Evolutionary conservation across 30 jellyfish, hydroid and myxozoan genomes (phyloP).

Genomic region (Turritopsis dohrnii): DNA sequence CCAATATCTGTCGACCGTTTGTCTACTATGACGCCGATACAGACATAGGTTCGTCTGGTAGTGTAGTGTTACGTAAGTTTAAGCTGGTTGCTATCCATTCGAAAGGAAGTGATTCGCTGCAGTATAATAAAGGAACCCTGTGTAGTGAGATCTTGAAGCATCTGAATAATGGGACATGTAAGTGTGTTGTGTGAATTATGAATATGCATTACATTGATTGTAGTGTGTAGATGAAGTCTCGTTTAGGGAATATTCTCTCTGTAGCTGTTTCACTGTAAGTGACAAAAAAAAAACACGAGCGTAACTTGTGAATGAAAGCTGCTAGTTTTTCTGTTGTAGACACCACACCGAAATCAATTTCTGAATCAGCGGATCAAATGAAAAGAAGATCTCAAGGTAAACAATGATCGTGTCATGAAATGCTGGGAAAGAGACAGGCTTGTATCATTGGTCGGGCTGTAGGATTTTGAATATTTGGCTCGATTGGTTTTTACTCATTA

Average conservation of each 20-base stretch:
- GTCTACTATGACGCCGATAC: slow-evolving; percentile 90
- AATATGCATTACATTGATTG: no score
- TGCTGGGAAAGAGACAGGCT: no score
- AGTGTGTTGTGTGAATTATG: slow-evolving; percentile 13
- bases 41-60: slow-evolving; percentile 93
- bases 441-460: no score
- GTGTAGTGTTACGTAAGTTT: slow-evolving; percentile 67
- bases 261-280: no score
- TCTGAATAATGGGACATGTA: slow-evolving; percentile 63
- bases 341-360: slow-evolving; percentile 27
- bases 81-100: slow-evolving; percentile 78
- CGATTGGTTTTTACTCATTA: no score
- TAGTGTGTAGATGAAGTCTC: not conserved
- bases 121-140: slow-evolving; percentile 84
- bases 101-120: slow-evolving; percentile 71
- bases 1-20: slow-evolving; percentile 54
- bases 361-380: slow-evolving; percentile 28
- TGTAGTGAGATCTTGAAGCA: slow-evolving; percentile 69
- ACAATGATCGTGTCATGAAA: not conserved
- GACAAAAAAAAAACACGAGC: no score
- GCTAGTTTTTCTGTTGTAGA: not conserved
- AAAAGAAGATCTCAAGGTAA: slow-evolving; percentile 24
- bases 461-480: no score
- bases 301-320: no score
- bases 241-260: no score